Evolutionary conservation across 2,113 vertebrate species (phyloP).

Genomic region (Dromaius novaehollandiae): DNA sequence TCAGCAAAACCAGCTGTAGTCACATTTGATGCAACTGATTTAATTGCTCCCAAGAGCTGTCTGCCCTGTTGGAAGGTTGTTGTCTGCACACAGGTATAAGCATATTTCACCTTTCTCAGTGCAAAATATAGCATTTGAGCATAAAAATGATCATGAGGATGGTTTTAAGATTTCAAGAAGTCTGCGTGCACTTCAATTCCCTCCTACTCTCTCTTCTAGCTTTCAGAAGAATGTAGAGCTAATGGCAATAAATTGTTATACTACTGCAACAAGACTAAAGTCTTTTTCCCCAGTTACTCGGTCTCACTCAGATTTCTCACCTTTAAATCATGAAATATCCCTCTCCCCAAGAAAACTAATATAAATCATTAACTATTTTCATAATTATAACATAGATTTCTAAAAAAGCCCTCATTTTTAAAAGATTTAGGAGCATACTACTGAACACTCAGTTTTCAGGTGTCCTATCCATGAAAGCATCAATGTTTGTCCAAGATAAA

Average conservation of each 20-base stretch:
- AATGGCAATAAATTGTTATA: not conserved
- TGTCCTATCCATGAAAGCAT: not conserved
- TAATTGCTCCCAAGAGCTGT: not conserved
- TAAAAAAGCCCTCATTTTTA: not conserved
- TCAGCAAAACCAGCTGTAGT: not conserved
- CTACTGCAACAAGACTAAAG: not conserved
- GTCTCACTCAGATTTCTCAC: not conserved
- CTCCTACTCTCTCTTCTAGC: not conserved
- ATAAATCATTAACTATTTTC: not conserved
- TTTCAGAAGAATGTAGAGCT: not conserved
- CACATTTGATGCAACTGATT: not conserved
- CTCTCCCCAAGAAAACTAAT: not conserved
- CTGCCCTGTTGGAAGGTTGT: too few species aligned
- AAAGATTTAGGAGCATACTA: fast-evolving
- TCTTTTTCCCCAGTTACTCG: not conserved
- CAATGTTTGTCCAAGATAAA: not conserved
- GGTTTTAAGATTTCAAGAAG: not conserved
- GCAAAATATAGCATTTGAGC: not conserved
- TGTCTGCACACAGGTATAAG: fast-evolving
- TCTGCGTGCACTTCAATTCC: not conserved
- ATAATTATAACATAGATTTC: not conserved
- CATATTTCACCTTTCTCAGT: not conserved
- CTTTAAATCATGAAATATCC: not conserved
- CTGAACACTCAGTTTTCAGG: not conserved
- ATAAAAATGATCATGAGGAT: fast-evolving